Base-by-base conservation (phyloP, 2,113 vertebrate species). In the Gnathochromis pfefferi region DNA sequence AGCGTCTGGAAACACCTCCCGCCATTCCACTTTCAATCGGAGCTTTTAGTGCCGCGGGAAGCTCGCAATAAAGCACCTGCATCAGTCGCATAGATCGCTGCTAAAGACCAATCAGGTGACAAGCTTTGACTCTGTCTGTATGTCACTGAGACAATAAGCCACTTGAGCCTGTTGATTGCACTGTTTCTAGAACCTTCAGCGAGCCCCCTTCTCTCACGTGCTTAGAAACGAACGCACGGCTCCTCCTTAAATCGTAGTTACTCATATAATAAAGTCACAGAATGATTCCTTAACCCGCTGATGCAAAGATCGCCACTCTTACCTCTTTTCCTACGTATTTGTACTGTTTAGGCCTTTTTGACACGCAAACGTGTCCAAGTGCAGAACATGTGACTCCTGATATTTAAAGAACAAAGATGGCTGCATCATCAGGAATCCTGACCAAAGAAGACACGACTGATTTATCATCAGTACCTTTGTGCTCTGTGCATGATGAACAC, bases 1-100 rank as follows among this genome's bases (percentile, higher is more conserved):
- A 81, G 54, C 73, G 53, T 85, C 83, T 78, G 83, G 90, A 91
- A 92, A 94, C 87, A 54, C 94, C 94, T 91, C 88, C 87, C 81
- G 83, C 91, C 83, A 81, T 80, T 91, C 53, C 93, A 90, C 84
- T 91, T 92, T 88, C 87, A 91, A 14, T 33, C 68, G 7, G 42
- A 90, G 93, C 91, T 95, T 94, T 94, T 92, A 94, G 89, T 90
- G 91, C 94, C 73, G 21, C 92, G 31, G 92, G 91, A 89, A 75
- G 86, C 83, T 12, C 9, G 65, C 79, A 85, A 87, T 87, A 93
- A 91, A 93, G 83, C 87, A 53, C 81, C 86, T 82, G 85, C 84
- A 85, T 85, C 93, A 85, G 87, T 90, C 84, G 88, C 80, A 68
- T 81, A 58, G 83, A 45, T 70, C 55, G 54, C 49, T 57, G 70